Conservation (phyloP, 2,888 invertebrate genomes). For the Erannis defoliaria region DNA sequence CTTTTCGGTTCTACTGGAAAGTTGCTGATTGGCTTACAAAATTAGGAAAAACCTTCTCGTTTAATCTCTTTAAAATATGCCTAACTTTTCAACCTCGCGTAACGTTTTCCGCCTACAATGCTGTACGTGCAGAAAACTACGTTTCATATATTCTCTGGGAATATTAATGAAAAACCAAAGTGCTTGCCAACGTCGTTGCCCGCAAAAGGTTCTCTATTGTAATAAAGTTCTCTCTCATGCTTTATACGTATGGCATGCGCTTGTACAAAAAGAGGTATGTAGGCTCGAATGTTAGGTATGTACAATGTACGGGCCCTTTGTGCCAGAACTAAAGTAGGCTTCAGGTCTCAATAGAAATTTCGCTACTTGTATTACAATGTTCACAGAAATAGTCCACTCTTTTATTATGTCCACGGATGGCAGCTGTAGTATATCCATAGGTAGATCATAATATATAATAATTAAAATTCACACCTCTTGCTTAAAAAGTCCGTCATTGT, state of each 20-base stretch:
- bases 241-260: constrained; percentile 20
- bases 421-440: too few species aligned
- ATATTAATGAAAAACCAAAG: constrained; percentile 27
- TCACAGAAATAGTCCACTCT: too few species aligned
- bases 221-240: constrained; percentile 29
- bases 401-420: too few species aligned
- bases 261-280: constrained; percentile 10
- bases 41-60: constrained; percentile 24
- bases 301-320: constrained; percentile 22
- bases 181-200: constrained; percentile 9
- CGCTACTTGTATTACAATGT: constrained; percentile 17
- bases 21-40: constrained; percentile 29
- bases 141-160: background rate
- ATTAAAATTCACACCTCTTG: too few species aligned
- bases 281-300: constrained; percentile 1
- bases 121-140: constrained; percentile 10
- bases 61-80: constrained; percentile 13
- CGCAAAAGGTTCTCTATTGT: constrained; percentile 30
- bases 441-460: too few species aligned
- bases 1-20: constrained; percentile 6
- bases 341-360: constrained; percentile 23
- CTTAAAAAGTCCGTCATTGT: too few species aligned
- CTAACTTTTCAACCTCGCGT: constrained; percentile 14
- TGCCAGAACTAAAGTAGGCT: constrained; percentile 14
- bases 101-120: constrained; percentile 12